A percentile compares a stretch with the other conserved stretches of the same genome.
phyloP scores from a whole-genome alignment of 2,888 invertebrate genomes.

The Dione vanillae region DNA sequence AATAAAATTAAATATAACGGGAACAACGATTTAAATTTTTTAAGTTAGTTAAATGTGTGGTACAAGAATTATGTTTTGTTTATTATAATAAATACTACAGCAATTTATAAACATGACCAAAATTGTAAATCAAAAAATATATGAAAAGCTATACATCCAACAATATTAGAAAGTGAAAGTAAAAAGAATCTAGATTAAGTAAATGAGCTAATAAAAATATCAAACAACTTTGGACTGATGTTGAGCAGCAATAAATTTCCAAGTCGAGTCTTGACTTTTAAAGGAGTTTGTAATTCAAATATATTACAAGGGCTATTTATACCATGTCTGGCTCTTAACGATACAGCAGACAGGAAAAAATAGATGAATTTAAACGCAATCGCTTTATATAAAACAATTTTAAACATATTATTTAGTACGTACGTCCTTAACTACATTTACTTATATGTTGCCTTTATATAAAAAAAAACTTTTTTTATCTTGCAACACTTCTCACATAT shows the following conservation, averaged over 20 bases:
- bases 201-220: slow-evolving; percentile 38
- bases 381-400: neutral
- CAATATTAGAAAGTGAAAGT: slow-evolving; percentile 53
- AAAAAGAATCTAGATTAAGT: slow-evolving; percentile 54
- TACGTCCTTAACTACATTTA: neutral
- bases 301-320: slow-evolving; percentile 22
- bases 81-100: too few relatives aligned
- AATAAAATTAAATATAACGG: too few relatives aligned
- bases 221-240: slow-evolving; percentile 41
- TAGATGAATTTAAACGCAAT: slow-evolving; percentile 5
- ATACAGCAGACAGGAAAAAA: slow-evolving; percentile 23
- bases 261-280: slow-evolving; percentile 31
- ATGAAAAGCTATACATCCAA: too few relatives aligned
- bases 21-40: too few relatives aligned
- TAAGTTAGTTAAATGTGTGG: too few relatives aligned
- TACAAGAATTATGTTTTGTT: too few relatives aligned
- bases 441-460: neutral
- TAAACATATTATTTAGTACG: neutral
- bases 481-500: neutral
- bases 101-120: too few relatives aligned
- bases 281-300: slow-evolving; percentile 26
- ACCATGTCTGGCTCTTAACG: slow-evolving; percentile 20
- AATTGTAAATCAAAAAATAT: too few relatives aligned
- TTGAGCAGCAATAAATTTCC: slow-evolving; percentile 39
- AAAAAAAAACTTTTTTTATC: neutral